phyloP scores from a whole-genome alignment of 2,113 vertebrate genomes.

The Helogale parvula region DNA sequence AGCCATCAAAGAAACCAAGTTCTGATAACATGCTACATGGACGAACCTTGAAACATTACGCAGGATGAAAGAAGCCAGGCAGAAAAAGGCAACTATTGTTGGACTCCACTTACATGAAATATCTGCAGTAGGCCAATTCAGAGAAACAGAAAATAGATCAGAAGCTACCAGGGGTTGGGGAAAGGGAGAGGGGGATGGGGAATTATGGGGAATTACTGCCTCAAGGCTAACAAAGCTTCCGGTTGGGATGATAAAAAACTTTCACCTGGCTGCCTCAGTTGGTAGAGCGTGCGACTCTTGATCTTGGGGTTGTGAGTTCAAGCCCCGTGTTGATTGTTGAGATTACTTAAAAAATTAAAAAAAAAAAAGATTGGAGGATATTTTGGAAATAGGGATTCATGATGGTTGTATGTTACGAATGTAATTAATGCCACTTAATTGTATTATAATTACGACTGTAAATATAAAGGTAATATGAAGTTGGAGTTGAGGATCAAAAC shows the following conservation, averaged over 20 bases:
- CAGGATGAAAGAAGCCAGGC: neutral
- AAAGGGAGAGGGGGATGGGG: neutral
- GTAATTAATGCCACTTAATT: neutral
- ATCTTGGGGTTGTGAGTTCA: neutral
- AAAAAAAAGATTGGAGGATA: neutral
- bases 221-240: neutral
- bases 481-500: neutral
- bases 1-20: neutral
- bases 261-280: neutral
- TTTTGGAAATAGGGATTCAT: neutral
- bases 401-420: neutral
- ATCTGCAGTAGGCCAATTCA: neutral
- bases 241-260: neutral
- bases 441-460: neutral
- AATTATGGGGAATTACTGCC: neutral
- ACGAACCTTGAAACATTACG: neutral
- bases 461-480: neutral
- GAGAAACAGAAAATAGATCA: neutral
- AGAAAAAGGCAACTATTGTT: neutral
- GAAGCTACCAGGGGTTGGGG: neutral
- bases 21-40: neutral
- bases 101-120: neutral
- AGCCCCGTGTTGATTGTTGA: neutral
- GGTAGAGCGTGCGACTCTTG: neutral
- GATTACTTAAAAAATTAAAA: neutral